Base-by-base conservation (phyloP, 1,140 invertebrate genomes). In the Hycleus phaleratus region DNA sequence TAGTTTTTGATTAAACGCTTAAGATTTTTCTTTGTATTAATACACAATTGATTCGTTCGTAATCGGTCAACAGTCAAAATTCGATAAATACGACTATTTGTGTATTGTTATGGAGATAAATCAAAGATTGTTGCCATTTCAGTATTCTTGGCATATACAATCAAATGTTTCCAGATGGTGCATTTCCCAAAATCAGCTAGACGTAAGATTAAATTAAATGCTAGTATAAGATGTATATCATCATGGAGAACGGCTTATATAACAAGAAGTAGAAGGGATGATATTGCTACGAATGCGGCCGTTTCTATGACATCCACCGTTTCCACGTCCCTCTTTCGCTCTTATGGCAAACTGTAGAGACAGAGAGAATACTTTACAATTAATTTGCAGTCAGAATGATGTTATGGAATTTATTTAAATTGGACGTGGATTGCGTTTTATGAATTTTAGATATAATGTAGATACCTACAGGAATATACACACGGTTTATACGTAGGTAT, bases 171-270 rank as follows among this genome's bases (percentile, higher is more conserved):
- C 52, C 44, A 55, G 52, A 46, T 55, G 52, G 45, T 9, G 43
- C 44, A 44, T 46, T 46, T 55, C 43, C 26, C 32, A 39, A 55
- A 55, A 55, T 55, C 45, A 46, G 44, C 45, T 55, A 55, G 45
- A 55, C 45, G 52, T 55, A 55, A 47, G 52, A 55, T 55, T 55
- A 55, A 55, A 55, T 55, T 55, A 55, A 46, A 55, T 46, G 52
- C 52, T 55, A 55, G 44, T 53, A 45, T 53, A 53, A 55, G 52
- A 55, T 55, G 45, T 46, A 46, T 55, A 55, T 55, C 52, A 46
- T 55, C 40, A 11, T 42, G 40, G 40, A 6, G 43, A 44, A 46
- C 39, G 45, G 52, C 52, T 53, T 53, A 53, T 32, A 32, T 46
- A 55, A 55, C 52, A 55, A 55, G 52, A 55, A 55, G 45, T 55